Conservation (phyloP, 2,888 invertebrate species). For the Frankliniella fusca region DNA sequence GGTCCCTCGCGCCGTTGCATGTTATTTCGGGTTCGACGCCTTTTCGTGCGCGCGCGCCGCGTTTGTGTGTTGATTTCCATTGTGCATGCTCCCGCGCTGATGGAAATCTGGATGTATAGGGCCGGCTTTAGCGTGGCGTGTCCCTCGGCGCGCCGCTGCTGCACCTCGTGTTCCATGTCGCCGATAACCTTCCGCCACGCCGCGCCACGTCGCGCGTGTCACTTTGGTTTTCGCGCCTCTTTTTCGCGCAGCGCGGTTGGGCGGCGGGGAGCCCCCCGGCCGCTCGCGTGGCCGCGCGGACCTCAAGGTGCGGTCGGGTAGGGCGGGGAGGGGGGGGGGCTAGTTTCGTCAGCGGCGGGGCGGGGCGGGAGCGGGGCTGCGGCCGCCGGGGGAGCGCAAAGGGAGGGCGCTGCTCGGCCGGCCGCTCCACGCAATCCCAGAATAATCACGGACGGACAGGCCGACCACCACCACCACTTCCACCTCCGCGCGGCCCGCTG, state of each 20-base stretch:
- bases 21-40: slow-evolving; percentile 7
- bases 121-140: neutral
- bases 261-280: neutral
- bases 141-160: neutral
- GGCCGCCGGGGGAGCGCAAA: too few species aligned
- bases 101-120: neutral
- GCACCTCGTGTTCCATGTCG: neutral
- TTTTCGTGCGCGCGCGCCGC: neutral
- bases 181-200: too few species aligned
- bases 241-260: too few species aligned
- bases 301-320: neutral
- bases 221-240: too few species aligned
- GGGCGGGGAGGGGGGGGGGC: neutral
- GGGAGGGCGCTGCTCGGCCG: neutral
- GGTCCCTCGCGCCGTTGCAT: neutral
- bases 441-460: slow-evolving; percentile 8
- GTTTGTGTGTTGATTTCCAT: neutral
- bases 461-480: neutral
- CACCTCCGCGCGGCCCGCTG: neutral
- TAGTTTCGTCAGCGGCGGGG: neutral
- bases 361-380: neutral
- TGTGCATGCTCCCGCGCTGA: neutral
- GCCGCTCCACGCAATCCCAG: slow-evolving; percentile 21
- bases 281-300: neutral
- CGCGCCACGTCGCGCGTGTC: too few species aligned